These are phyloP conservation scores for Limnephilus auricula DNA, from an alignment of 2,888 invertebrate species.

Conservation along the genomic window DNA sequence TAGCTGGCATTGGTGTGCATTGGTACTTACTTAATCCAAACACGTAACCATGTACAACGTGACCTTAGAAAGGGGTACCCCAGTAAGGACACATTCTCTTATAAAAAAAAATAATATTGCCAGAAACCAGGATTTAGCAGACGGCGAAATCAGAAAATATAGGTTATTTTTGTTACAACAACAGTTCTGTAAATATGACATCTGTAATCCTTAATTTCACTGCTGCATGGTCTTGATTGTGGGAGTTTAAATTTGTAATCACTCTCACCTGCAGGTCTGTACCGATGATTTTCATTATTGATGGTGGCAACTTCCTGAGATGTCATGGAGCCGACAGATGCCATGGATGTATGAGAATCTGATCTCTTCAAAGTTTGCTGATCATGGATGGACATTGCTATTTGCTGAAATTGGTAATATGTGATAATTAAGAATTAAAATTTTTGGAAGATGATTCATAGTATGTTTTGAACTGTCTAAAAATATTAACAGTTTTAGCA, in stretches of 20 bases:
- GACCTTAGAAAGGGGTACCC: too few species aligned
- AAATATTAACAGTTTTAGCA: neutral
- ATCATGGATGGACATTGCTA: slow-evolving; percentile 81
- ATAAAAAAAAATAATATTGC: neutral
- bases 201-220: neutral
- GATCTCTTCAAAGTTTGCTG: slow-evolving; percentile 78
- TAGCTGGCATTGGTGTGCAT: too few species aligned
- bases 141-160: neutral
- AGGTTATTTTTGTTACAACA: too few species aligned
- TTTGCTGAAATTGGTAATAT: slow-evolving; percentile 76
- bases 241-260: neutral
- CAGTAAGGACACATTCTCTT: too few species aligned
- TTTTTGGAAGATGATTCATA: too few species aligned
- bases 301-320: slow-evolving; percentile 86
- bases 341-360: slow-evolving; percentile 83
- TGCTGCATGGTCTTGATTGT: too few species aligned
- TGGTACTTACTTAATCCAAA: too few species aligned
- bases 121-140: neutral
- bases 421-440: neutral
- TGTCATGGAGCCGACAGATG: slow-evolving; percentile 82
- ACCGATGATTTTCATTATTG: slow-evolving; percentile 73
- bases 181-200: neutral
- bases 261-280: slow-evolving; percentile 61
- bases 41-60: too few species aligned
- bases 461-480: too few species aligned